phyloP scores from a whole-genome alignment of 2,888 invertebrate genomes.

The Hypolimnas misippus region DNA sequence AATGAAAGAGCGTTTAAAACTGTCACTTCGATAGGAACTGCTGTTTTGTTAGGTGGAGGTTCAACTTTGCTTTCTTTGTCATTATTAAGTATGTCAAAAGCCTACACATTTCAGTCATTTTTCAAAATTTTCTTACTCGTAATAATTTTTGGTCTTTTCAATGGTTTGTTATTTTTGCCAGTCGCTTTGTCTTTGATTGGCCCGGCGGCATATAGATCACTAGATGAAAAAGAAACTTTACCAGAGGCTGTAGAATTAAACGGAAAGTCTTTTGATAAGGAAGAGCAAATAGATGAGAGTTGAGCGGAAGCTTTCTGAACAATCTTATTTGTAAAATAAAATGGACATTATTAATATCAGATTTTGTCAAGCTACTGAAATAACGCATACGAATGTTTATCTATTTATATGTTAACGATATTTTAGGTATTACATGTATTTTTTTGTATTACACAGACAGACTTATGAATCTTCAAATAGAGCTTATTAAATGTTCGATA shows the following conservation, averaged over 20 bases:
- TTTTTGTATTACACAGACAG: background rate
- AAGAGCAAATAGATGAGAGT: constrained; percentile 37
- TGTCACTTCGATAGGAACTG: constrained; percentile 89
- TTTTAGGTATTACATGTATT: background rate
- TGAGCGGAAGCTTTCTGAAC: constrained; percentile 6
- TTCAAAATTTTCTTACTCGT: constrained; percentile 90
- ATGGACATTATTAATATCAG: no score
- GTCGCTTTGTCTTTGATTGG: constrained; percentile 90
- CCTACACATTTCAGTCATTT: constrained; percentile 91
- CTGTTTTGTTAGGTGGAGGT: constrained; percentile 90
- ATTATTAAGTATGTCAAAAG: constrained; percentile 87
- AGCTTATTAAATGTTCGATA: background rate
- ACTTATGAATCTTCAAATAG: background rate
- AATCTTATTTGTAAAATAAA: no score
- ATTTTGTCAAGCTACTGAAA: background rate
- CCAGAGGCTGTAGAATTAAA: constrained; percentile 68
- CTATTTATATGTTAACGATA: background rate
- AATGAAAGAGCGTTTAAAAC: constrained; percentile 86
- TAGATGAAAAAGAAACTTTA: constrained; percentile 49
- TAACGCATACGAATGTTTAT: no score
- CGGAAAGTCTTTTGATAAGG: constrained; percentile 51
- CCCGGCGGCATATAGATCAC: constrained; percentile 79
- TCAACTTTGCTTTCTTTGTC: constrained; percentile 90
- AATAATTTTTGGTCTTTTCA: constrained; percentile 90
- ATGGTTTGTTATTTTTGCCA: constrained; percentile 90